Evolutionary conservation across 2,113 vertebrate genomes (phyloP).

Genomic region (Mus musculus): GRCm39 chr17:51370001-51370500

Average conservation of each 20-base stretch:
- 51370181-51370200: slow-evolving; percentile 90
- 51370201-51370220: slow-evolving; percentile 89
- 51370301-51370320: slow-evolving; percentile 67
- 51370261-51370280: slow-evolving; percentile 82
- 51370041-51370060: slow-evolving; percentile 98
- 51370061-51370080: slow-evolving; percentile 97
- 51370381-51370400: slow-evolving; percentile 42
- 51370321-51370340: slow-evolving; percentile 45
- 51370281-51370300: slow-evolving; percentile 84
- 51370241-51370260: slow-evolving; percentile 80
- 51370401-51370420: slow-evolving; percentile 8
- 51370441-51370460: neutral
- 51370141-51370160: slow-evolving; percentile 89
- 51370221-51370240: slow-evolving; percentile 83
- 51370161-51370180: slow-evolving; percentile 92
- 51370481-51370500: neutral
- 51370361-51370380: slow-evolving; percentile 50
- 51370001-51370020: slow-evolving; percentile 96
- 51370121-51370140: slow-evolving; percentile 91
- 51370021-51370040: slow-evolving; percentile 96
- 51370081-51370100: slow-evolving; percentile 95
- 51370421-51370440: neutral
- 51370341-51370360: slow-evolving; percentile 38
- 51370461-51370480: neutral
- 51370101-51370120: slow-evolving; percentile 91